Evolutionary conservation across 2,797 vertebrate genomes (phyloP), one percentile per base, ranked within the genome.

Genomic region (Clamator glandarius): DNA sequence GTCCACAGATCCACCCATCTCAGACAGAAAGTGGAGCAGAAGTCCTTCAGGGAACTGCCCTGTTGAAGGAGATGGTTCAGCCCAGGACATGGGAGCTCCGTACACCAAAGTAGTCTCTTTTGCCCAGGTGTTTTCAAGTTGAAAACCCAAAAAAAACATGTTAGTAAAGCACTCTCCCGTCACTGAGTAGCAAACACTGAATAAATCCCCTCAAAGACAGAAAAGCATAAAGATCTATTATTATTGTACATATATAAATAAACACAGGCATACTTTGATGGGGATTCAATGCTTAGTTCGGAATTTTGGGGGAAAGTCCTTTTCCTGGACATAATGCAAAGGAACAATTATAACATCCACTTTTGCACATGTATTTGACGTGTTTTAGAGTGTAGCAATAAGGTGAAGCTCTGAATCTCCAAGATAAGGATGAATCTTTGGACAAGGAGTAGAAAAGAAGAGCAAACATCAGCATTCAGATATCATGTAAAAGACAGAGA

Each of bases 341-440:
- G 21, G 24, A 28, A 31, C 54, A 15, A 59, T 41, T 75, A 12
- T 15, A 64, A 72, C 14, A 87, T 87, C 72, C 57, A 36, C 2
- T 1, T 6, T 67, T 73, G 28, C 44, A 36, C 12, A 23, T 4
- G 9, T 26, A 55, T 81, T 84, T 0, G 0, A 11, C 3, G 2
- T 23, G 4, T 52, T 92, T 94, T 61, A 35, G 59, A 61, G 15
- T 63, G 29, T 29, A 50, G 50, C 52, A 67, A 36, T 15, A 25
- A 84, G 35, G 33, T 58, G 44, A 89, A 70, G 51, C 26, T 85
- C 35, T 67, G 67, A 21, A 85, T 31, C 68, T 74, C 20, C 48
- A 29, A 54, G 48, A 31, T 39, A 84, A 81, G 16, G 9, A 42
- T 13, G n/a, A 11, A 13, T 39, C 15, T 70, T 51, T 66, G 0